Evolutionary conservation across 2,888 invertebrate species (phyloP), one percentile per base, ranked within the genome.

Genomic region (Perithous albicinctus): DNA sequence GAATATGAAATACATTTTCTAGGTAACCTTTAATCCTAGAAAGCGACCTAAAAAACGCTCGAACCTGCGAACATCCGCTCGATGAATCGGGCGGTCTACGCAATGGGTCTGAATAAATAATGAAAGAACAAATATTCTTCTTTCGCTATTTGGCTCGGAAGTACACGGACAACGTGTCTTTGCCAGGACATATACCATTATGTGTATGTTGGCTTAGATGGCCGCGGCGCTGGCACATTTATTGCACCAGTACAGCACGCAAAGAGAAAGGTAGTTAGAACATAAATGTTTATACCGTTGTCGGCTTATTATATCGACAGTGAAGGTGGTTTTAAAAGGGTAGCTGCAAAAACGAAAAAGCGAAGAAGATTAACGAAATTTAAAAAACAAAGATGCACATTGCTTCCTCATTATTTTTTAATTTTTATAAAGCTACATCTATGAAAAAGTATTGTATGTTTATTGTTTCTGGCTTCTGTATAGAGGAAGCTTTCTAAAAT

Each of bases 71-170:
- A 51, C 20, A 10, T 51, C 23, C 41, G 51, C 0, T 51, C 7
- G 10, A 20, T 12, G 51, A 70, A 63, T 10, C 63, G 69, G 51
- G 63, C 41, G 41, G 38, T 4, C 29, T 54, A 43, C 69, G 54
- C 64, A 63, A 35, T 54, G 64, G 64, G 56, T 56, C 70, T 56
- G 64, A 64, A 56, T 72, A 64, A 78, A 66, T 72, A 56, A 64
- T 72, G 54, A 35, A 56, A 70, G 35, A 72, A 54, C 35, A 64
- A 56, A 72, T 64, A 72, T 70, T 64, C 56, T 72, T 46, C 23
- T 41, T 43, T 8, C 20, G 29, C 29, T 64, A 15, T 56, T 72
- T 64, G 51, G 15, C 64, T 72, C 15, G 46, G 48, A 78, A 70
- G 46, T 64, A 64, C 72, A 64, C 54, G 46, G 54, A 26, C 54